phyloP scores from a whole-genome alignment of 2,113 vertebrate genomes.

The Cryptoleucopteryx plumbea region DNA sequence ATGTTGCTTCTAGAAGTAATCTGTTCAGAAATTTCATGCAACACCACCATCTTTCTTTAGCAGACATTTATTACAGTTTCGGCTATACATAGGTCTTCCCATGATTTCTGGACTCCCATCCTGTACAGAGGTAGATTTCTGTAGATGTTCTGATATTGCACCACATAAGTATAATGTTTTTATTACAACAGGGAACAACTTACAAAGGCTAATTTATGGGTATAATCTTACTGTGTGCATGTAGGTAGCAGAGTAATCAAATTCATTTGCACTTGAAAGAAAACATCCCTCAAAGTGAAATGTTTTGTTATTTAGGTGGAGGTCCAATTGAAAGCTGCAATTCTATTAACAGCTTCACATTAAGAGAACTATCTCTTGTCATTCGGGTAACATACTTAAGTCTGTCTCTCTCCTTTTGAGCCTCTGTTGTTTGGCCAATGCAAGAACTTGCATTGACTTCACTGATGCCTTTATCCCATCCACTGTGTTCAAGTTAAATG shows the following conservation, averaged over 20 bases:
- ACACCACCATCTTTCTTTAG: neutral
- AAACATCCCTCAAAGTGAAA: neutral
- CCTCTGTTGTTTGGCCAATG: neutral
- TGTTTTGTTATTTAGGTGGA: neutral
- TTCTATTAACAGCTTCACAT: neutral
- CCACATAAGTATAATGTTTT: neutral
- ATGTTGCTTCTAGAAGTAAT: neutral
- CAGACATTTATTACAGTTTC: neutral
- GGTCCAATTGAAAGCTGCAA: neutral
- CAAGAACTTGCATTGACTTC: neutral
- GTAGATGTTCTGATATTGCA: slow-evolving; percentile 35
- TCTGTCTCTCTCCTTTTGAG: neutral
- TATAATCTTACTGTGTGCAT: neutral
- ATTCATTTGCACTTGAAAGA: neutral
- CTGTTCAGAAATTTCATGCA: neutral
- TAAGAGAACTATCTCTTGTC: neutral
- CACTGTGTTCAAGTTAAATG: neutral
- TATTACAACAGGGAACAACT: neutral
- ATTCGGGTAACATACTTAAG: neutral
- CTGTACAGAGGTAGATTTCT: slow-evolving; percentile 50
- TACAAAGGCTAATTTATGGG: neutral
- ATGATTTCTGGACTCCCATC: neutral
- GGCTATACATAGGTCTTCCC: neutral
- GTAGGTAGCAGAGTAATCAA: neutral
- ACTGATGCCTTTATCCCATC: neutral